phyloP scores from a whole-genome alignment of 2,113 vertebrate species.

The Myotis brandtii region DNA sequence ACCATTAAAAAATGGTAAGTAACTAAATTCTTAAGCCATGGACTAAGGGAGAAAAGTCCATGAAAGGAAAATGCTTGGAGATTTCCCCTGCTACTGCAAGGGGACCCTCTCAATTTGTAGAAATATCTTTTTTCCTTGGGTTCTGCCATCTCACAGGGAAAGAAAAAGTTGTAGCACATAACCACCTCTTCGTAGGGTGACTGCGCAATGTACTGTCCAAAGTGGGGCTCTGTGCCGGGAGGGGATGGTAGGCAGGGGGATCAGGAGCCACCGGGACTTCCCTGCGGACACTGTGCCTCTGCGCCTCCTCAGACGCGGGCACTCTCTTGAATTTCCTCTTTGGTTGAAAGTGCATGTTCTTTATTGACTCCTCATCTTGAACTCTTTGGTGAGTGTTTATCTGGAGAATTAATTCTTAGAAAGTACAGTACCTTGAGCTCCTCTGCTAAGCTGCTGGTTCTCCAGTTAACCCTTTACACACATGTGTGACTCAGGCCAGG shows the following conservation, averaged over 20 bases:
- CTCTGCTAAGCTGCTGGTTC: not conserved
- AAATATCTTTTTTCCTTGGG: not conserved
- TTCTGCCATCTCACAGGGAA: not conserved
- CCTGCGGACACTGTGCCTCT: not conserved
- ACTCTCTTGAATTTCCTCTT: not conserved
- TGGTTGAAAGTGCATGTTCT: not conserved
- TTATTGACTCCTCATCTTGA: not conserved
- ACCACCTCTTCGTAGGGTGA: not conserved
- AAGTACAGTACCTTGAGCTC: not conserved
- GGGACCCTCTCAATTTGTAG: not conserved
- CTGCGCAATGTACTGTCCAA: not conserved
- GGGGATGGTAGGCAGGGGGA: not conserved
- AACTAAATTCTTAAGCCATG: not conserved
- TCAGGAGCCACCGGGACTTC: not conserved
- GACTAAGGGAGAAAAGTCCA: not conserved
- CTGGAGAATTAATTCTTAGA: not conserved
- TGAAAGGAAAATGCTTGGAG: not conserved
- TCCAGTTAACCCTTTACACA: not conserved
- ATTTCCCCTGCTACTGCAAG: not conserved
- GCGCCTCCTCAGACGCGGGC: not conserved
- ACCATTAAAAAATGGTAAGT: not conserved
- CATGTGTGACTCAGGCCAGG: not conserved
- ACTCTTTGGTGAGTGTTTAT: not conserved
- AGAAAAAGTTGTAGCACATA: not conserved
- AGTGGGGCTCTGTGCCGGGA: not conserved